These are phyloP conservation scores for Eurypyga helias DNA, from an alignment of 2,113 vertebrate genomes.

Conservation along the genomic window DNA sequence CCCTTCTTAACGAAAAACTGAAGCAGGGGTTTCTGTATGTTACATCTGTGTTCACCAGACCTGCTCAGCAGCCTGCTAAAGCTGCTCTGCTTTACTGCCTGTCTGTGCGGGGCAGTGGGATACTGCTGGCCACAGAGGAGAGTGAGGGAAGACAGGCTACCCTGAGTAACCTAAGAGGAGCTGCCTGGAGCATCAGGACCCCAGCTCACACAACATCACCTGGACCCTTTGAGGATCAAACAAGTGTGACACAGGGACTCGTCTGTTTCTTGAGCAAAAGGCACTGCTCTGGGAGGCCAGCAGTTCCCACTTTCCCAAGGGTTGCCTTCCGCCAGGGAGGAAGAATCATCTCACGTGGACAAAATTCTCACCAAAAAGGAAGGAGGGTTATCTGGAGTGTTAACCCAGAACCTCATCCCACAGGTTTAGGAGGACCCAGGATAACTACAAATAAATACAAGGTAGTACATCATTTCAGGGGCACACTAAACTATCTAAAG, in stretches of 20 bases:
- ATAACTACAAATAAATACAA: not conserved
- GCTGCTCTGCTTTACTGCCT: not conserved
- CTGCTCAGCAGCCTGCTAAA: not conserved
- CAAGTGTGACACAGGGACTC: rapidly evolving
- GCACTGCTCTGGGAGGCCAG: not conserved
- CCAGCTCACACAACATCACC: not conserved
- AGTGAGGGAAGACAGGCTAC: not conserved
- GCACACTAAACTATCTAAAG: not conserved
- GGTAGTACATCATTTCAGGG: not conserved
- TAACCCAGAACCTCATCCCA: not conserved
- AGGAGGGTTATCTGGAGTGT: not conserved
- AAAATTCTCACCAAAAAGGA: not conserved
- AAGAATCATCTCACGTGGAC: not conserved
- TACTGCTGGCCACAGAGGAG: not conserved
- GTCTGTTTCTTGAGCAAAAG: not conserved
- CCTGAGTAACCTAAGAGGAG: rapidly evolving
- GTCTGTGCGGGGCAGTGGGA: not conserved
- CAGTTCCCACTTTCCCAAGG: not conserved
- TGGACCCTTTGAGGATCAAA: not conserved
- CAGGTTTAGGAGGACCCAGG: not conserved
- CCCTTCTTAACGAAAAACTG: not conserved
- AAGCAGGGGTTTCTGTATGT: not conserved
- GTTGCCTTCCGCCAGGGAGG: not conserved
- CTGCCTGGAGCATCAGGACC: too few species aligned
- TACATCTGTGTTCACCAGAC: not conserved